Evolutionary conservation across 2,888 invertebrate species (phyloP).

Genomic region (Pristionchus japonicus): DNA sequence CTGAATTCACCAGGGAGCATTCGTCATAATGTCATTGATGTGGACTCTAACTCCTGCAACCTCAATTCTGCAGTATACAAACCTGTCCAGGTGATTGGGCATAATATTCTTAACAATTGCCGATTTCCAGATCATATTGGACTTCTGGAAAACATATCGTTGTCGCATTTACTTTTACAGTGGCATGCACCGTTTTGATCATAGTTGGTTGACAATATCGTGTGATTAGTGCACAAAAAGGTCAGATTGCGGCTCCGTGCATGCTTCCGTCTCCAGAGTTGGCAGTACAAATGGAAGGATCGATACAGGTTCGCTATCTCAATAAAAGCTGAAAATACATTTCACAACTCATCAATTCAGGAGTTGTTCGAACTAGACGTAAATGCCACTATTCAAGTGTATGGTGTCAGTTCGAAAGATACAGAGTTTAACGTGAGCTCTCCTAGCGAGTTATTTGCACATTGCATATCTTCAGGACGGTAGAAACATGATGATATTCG

Average conservation of each 20-base stretch:
- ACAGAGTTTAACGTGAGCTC: neutral
- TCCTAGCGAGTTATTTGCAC: too few species aligned
- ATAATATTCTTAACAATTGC: neutral
- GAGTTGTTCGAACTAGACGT: neutral
- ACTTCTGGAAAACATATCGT: neutral
- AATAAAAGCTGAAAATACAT: neutral
- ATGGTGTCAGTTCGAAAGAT: neutral
- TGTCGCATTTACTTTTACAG: neutral
- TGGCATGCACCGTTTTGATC: neutral
- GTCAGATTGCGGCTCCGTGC: neutral
- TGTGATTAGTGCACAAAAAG: neutral
- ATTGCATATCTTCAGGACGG: neutral
- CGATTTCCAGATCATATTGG: neutral
- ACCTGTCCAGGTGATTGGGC: neutral
- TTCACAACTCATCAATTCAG: neutral
- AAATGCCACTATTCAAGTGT: neutral
- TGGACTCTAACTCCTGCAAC: neutral
- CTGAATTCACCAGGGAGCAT: neutral
- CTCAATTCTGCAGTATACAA: neutral
- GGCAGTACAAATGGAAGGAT: neutral
- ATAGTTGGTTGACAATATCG: neutral
- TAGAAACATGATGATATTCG: neutral
- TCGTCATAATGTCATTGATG: neutral
- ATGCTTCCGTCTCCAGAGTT: neutral
- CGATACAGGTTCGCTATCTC: neutral